phyloP scores from a whole-genome alignment of 2,888 invertebrate genomes.

The Eulithis prunata region DNA sequence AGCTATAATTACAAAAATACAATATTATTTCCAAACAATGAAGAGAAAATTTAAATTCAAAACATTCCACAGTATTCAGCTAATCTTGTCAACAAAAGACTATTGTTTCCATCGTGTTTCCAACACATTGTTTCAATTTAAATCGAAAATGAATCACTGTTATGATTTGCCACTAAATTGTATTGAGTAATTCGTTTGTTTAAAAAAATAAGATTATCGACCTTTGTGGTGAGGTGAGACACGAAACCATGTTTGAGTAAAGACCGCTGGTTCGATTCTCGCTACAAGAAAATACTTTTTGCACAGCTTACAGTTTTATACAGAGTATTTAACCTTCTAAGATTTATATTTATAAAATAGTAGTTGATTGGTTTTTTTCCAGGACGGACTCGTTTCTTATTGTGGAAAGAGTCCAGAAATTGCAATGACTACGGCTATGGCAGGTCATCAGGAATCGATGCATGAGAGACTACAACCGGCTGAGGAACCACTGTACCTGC shows the following conservation, averaged over 20 bases:
- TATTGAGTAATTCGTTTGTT: constrained; percentile 80
- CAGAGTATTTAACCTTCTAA: no score
- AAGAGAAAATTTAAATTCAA: constrained; percentile 78
- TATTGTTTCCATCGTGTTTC: constrained; percentile 70
- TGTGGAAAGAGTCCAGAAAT: constrained; percentile 69
- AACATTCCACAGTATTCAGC: constrained; percentile 82
- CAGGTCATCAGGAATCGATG: constrained; percentile 82
- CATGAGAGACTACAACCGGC: constrained; percentile 80
- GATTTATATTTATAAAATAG: not conserved
- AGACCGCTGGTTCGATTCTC: constrained; percentile 19
- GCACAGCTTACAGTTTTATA: not conserved
- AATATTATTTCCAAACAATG: constrained; percentile 74
- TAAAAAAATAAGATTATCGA: constrained; percentile 48
- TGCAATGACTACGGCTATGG: constrained; percentile 85
- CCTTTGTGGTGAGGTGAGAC: constrained; percentile 17
- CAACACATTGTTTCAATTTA: constrained; percentile 79
- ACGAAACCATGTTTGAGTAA: not conserved
- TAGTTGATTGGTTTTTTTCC: constrained; percentile 33
- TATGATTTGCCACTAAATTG: constrained; percentile 79
- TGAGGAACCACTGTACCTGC: constrained; percentile 76
- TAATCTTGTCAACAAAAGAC: constrained; percentile 83
- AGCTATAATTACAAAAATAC: constrained; percentile 42
- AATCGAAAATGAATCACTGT: constrained; percentile 81
- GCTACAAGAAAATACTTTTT: not conserved
- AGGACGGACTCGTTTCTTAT: constrained; percentile 75